phyloP scores from a whole-genome alignment of 2,888 invertebrate species.

The Drosophila sordidapex region DNA sequence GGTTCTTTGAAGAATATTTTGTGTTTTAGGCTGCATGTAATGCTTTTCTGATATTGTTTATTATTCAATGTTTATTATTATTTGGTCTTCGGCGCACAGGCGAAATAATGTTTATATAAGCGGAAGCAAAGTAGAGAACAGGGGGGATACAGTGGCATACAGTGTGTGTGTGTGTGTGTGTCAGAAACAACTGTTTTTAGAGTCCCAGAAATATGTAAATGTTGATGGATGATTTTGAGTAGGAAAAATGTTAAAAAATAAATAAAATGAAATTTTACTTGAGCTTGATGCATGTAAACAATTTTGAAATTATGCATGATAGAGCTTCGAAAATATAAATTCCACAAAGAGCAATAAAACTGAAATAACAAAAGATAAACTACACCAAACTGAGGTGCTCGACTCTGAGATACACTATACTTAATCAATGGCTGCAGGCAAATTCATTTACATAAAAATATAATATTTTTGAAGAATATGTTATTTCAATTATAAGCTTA shows the following conservation, averaged over 20 bases:
- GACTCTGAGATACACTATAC: neutral
- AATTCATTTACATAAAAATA: neutral
- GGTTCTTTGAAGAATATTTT: conserved; percentile 36
- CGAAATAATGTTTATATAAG: conserved; percentile 21
- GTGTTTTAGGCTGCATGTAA: conserved; percentile 39
- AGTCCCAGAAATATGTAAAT: conserved; percentile 39
- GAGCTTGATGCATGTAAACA: conserved; percentile 4
- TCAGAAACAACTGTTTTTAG: conserved; percentile 31
- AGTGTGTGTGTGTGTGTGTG: neutral
- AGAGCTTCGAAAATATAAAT: conserved; percentile 16
- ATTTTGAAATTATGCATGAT: conserved; percentile 23
- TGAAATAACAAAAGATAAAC: conserved; percentile 1
- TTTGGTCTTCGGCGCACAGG: conserved; percentile 21
- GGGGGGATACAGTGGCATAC: neutral
- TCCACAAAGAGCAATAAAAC: neutral
- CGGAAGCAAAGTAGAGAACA: neutral
- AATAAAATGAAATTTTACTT: conserved; percentile 14
- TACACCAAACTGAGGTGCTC: neutral
- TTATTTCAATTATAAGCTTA: neutral
- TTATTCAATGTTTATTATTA: conserved; percentile 51
- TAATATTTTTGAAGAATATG: neutral
- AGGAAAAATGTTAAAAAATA: conserved; percentile 14
- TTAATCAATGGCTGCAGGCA: neutral
- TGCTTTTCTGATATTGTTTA: conserved; percentile 26
- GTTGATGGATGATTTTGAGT: conserved; percentile 11